phyloP scores from a whole-genome alignment of 2,797 vertebrate species.

The Carduelis carduelis region DNA sequence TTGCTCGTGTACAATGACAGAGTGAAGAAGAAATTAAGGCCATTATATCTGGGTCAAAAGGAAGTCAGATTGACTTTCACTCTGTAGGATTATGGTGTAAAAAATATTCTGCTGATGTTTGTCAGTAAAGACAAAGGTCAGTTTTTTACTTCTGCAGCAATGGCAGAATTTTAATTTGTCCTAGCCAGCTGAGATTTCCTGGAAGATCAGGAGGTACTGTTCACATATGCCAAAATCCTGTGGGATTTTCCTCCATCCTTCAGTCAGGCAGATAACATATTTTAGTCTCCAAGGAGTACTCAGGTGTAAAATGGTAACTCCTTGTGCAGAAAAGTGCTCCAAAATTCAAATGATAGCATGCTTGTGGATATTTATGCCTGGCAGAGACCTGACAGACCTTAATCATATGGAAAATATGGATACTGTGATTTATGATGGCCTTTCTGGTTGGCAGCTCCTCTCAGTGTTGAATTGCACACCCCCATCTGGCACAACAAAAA shows the following conservation, averaged over 20 bases:
- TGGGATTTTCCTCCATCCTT: background rate
- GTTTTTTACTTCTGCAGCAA: background rate
- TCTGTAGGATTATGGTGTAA: background rate
- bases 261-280: background rate
- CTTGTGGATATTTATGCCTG: background rate
- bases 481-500: conserved; percentile 25
- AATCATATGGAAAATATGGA: conserved; percentile 3
- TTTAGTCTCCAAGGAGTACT: background rate
- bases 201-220: background rate
- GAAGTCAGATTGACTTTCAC: background rate
- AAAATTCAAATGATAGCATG: conserved; percentile 29
- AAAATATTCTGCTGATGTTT: background rate
- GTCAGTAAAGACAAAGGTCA: background rate
- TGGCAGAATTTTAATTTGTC: background rate
- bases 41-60: background rate
- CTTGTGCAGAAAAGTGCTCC: background rate
- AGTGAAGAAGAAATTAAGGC: background rate
- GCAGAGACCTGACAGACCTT: background rate
- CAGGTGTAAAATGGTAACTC: background rate
- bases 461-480: background rate
- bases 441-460: background rate
- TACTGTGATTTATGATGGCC: background rate
- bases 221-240: background rate
- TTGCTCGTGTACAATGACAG: background rate
- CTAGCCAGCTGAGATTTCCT: background rate